Evolutionary conservation across 2,113 vertebrate genomes (phyloP).

Genomic region (Brienomyrus longianalis): DNA sequence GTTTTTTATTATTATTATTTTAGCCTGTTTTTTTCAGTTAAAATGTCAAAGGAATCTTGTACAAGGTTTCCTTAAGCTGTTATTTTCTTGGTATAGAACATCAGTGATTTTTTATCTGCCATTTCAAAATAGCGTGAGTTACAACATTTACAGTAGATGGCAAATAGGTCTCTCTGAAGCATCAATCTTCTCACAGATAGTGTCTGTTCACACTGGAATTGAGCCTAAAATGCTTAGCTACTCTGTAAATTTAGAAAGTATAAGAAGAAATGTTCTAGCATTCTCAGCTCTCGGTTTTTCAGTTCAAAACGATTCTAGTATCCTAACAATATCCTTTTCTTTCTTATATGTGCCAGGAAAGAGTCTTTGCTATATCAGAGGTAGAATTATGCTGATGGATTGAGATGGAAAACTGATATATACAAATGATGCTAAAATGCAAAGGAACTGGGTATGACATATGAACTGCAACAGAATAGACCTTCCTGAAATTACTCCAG

Average conservation of each 20-base stretch:
- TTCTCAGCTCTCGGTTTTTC: not conserved
- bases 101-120: not conserved
- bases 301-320: not conserved
- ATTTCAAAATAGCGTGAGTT: not conserved
- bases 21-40: not conserved
- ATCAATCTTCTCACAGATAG: not conserved
- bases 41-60: not conserved
- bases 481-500: conserved; percentile 39
- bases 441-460: conserved; percentile 21
- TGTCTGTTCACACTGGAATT: not conserved
- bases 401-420: not conserved
- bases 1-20: not conserved
- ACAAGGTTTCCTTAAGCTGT: not conserved
- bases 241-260: not conserved
- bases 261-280: not conserved
- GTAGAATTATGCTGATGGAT: not conserved
- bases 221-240: not conserved
- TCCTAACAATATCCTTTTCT: not conserved
- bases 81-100: not conserved
- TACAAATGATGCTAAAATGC: conserved; percentile 21
- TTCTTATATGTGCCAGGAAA: not conserved
- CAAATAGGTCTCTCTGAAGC: not conserved
- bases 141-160: not conserved
- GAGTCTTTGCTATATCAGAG: not conserved
- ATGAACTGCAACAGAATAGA: conserved; percentile 15